Evolutionary conservation across 2,113 vertebrate genomes (phyloP), one percentile per base, ranked within the genome.

Genomic region (Lagopus leucura): DNA sequence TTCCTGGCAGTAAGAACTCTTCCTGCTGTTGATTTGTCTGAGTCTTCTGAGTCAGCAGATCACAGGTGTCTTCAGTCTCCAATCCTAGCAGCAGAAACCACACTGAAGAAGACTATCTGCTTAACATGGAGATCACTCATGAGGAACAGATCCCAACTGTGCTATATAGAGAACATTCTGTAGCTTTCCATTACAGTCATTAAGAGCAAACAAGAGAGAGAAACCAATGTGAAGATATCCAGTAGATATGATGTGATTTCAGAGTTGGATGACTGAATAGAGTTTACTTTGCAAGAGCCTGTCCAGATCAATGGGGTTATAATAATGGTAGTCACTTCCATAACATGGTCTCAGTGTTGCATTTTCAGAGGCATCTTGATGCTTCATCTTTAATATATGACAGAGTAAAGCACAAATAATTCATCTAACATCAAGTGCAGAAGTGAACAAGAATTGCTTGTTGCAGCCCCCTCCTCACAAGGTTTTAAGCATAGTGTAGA

Each of bases 21-120:
- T 76, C 0, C 55, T 78, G 13, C n/a, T 86, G 11, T 1, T 16
- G 13, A 27, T 4, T 67, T 65, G 20, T 28, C 70, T 92, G 52
- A 75, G 32, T 22, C 3, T 47, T 19, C 4, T 1, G 0, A 78
- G 17, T 2, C 45, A 52, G 4, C 28, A 14, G 10, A 40, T 76
- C 22, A 45, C 76, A 32, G 21, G 10, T 4, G 61, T 3, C 71
- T 60, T 58, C 10, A 5, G 34, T 34, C 5, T 43, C 74, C 71
- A 30, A 42, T 12, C 9, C n/a, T 1, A 2, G 34, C 0, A 77
- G 42, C 3, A 14, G 24, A 25, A 94, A 13, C 24, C 2, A 6
- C 36, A 6, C 5, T 88, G 52, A n/a, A 36, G 24, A 36, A 65
- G 57, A 64, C 13, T 28, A 32, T 76, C 5, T 71, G 45, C 30